Evolutionary conservation across 1,140 invertebrate species (phyloP), one percentile per base, ranked within the genome.

Genomic region (Musca domestica): DNA sequence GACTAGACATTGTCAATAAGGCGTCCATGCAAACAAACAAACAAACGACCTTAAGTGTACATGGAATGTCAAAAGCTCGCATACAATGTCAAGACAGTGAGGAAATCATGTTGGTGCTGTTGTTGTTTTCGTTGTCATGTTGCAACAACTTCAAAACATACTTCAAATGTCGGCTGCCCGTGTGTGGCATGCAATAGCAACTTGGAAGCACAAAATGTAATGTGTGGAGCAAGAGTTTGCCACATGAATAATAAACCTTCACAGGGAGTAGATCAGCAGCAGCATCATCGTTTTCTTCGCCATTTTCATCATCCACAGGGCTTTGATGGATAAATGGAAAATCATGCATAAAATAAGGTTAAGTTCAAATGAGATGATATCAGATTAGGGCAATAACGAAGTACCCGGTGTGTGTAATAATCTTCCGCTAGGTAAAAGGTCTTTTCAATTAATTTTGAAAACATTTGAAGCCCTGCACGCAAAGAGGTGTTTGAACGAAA

Each of bases 31-130:
- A 25, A n/a, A 58, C 25, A 58, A 58, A 58, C 27, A 58, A 27
- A 15, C 25, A 61, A 61, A 61, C 27, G 56, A 61, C 56, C 56
- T 61, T 61, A 61, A 34, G 19, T 61, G 56, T 41, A 61, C 56
- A 19, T 61, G 34, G 30, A 61, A 61, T 61, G 56, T 61, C 56
- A 61, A 61, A 61, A 19, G 56, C 19, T 61, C 41, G 41, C 56
- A 61, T 61, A 61, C 56, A 61, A 61, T 61, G 56, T 61, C 56
- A 61, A 61, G 30, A 61, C 56, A 34, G 27, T 19, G 34, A 61
- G 34, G 27, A 41, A 41, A 61, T 34, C 6, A 61, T 27, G 15
- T 17, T 41, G 34, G 7, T 58, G n/a, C 6, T 34, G 27, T 34
- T 61, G 20, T 22, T 41, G n/a, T 30, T 30, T 30, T 30, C 9